Percentiles rank a stretch among this genome's conserved stretches.
Conservation (phyloP, 2,113 vertebrate genomes). For the Asarcornis scutulata region DNA sequence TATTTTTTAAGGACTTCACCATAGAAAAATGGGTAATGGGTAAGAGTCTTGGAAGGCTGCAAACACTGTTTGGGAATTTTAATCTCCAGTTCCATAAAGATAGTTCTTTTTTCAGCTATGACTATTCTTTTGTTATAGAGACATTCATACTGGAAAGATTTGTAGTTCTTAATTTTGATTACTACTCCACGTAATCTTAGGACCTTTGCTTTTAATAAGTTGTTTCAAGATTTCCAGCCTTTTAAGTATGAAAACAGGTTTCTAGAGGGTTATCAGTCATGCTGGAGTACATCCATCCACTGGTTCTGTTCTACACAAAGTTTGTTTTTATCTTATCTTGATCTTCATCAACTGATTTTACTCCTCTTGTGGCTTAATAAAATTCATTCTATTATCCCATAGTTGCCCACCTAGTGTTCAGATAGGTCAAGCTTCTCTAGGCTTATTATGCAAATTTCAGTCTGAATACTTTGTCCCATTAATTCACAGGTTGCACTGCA, state of each 20-base stretch:
- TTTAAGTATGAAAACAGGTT: neutral
- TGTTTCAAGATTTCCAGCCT: neutral
- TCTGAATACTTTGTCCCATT: neutral
- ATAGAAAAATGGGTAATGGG: neutral
- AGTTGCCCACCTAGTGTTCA: neutral
- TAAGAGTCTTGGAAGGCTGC: neutral
- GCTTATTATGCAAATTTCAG: neutral
- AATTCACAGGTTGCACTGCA: neutral
- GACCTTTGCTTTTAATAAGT: neutral
- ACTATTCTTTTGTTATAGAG: neutral
- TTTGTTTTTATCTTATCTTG: neutral
- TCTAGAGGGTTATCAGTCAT: neutral
- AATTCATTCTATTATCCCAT: neutral
- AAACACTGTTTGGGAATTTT: neutral
- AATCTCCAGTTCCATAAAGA: neutral
- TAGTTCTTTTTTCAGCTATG: neutral
- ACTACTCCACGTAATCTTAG: neutral
- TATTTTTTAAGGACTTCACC: neutral
- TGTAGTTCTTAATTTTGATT: neutral
- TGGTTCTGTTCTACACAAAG: neutral
- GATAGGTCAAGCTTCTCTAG: neutral
- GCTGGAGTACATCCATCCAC: neutral
- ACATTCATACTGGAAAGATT: neutral
- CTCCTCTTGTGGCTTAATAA: neutral
- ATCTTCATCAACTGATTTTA: neutral